phyloP scores from a whole-genome alignment of 2,797 vertebrate genomes.

The Gallirallus australis region DNA sequence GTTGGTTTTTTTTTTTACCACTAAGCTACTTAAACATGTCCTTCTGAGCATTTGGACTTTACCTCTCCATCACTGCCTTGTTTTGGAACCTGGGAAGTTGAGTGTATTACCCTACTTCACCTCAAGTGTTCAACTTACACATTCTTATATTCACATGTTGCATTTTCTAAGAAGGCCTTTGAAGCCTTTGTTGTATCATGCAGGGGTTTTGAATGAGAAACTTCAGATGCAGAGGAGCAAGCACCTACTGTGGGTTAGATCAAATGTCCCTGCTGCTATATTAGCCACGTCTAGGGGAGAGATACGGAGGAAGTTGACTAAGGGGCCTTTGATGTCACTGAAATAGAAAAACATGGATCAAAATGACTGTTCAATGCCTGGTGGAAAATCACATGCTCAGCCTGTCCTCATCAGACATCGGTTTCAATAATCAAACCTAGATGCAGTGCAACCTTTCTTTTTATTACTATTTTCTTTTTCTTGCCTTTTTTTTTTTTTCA shows the following conservation, averaged over 20 bases:
- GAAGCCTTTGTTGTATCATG: background rate
- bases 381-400: background rate
- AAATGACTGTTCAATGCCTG: background rate
- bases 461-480: background rate
- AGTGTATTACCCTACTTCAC: background rate
- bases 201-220: background rate
- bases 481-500: background rate
- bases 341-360: background rate
- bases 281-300: background rate
- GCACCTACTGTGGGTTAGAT: background rate
- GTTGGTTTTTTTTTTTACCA: background rate
- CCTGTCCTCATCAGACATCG: background rate
- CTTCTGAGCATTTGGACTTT: background rate
- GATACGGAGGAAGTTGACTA: background rate
- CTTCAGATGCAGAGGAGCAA: background rate
- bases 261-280: background rate
- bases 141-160: background rate
- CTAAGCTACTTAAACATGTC: background rate
- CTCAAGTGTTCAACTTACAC: background rate
- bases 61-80: background rate
- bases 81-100: background rate
- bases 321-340: background rate
- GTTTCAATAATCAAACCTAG: background rate
- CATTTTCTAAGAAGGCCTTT: background rate
- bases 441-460: background rate